These are phyloP conservation scores for Hylyphantes graminicola DNA, from an alignment of 1,140 invertebrate genomes.

Conservation along the genomic window DNA sequence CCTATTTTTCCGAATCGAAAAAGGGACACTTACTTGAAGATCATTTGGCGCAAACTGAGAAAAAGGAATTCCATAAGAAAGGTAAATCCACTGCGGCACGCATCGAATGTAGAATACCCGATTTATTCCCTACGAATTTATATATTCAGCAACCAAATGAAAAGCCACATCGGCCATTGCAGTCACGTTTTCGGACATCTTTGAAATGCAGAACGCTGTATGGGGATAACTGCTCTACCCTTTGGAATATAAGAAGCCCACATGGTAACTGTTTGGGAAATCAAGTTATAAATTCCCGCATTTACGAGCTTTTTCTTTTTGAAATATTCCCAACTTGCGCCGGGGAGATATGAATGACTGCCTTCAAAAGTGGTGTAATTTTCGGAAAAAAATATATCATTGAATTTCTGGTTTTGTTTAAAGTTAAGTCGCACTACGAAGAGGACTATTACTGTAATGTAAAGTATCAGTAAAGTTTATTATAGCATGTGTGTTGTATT, in stretches of 20 bases:
- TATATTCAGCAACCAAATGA: constrained; percentile 42
- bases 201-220: constrained; percentile 41
- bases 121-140: constrained; percentile 37
- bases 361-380: no score
- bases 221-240: constrained; percentile 14
- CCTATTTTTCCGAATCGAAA: no score
- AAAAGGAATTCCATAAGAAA: background rate
- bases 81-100: constrained; percentile 14
- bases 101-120: constrained; percentile 13
- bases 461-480: no score
- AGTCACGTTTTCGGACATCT: constrained; percentile 42
- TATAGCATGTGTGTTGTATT: no score
- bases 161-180: constrained; percentile 31
- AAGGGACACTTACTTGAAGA: constrained; percentile 3
- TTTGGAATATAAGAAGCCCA: constrained; percentile 14
- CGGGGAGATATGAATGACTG: constrained; percentile 8
- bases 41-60: no score
- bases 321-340: constrained; percentile 30
- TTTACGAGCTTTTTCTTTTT: constrained; percentile 39
- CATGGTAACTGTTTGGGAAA: constrained; percentile 51
- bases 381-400: no score
- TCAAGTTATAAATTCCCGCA: constrained; percentile 55
- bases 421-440: no score
- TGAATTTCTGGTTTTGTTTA: no score
- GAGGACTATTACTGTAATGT: no score